Conservation (phyloP, 2,113 vertebrate genomes). For the Dicaeum eximium region DNA sequence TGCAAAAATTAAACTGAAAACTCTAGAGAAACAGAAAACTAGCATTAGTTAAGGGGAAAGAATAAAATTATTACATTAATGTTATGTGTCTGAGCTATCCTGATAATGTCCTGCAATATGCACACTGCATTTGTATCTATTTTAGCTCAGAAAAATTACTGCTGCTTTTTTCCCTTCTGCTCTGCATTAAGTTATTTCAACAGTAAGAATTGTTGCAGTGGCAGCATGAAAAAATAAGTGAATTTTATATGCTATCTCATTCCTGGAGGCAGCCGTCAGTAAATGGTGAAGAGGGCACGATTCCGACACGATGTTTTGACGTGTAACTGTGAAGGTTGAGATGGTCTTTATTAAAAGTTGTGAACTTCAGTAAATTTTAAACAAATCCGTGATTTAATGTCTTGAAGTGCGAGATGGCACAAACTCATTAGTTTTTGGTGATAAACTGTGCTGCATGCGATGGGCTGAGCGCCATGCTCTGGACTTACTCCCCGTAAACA, state of each 20-base stretch:
- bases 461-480: background rate
- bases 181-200: background rate
- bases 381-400: constrained; percentile 19
- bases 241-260: background rate
- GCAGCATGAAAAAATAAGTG: background rate
- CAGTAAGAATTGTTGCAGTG: background rate
- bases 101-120: background rate
- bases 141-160: background rate
- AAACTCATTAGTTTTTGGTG: constrained; percentile 31
- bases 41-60: background rate
- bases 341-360: background rate
- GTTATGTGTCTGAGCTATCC: background rate
- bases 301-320: background rate
- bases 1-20: background rate
- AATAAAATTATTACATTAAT: background rate
- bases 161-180: background rate
- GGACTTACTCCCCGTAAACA: background rate
- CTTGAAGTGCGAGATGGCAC: background rate
- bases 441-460: background rate
- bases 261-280: background rate
- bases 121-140: background rate
- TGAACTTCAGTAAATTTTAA: constrained; percentile 10
- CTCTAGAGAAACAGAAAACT: background rate
- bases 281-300: background rate
- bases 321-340: background rate